Evolutionary conservation across 1,140 invertebrate species (phyloP), one percentile per base, ranked within the genome.

Genomic region (Amyelois transitella): DNA sequence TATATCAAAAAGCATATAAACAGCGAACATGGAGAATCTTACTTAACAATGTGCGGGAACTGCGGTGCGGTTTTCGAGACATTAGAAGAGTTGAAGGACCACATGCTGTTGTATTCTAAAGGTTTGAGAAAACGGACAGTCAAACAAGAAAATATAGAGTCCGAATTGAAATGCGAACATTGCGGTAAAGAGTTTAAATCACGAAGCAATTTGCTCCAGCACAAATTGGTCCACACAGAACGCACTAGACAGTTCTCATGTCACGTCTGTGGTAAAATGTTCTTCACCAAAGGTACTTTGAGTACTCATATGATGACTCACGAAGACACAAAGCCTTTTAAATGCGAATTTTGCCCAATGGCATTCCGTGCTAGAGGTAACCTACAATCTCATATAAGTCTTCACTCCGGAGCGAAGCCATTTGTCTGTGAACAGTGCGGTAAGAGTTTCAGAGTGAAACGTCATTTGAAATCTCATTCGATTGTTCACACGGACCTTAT

Each of bases 401-500:
- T 93, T 24, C 92, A 94, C 73, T 92, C 92, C 0, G 92, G 94
- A 1, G 90, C 92, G 2, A 95, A 95, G 77, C 93, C 93, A 0
- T 94, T 95, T 84, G 91, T 94, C 19, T 96, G 94, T 74, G 91
- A 93, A 45, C 91, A 92, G 25, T 96, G 94, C 64, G 93, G 93
- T 1, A 91, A 93, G 69, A 92, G 92, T 64, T 96, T 96, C 68
- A 75, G 93, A 57, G 70, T 92, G 88, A 86, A 88, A 74, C 58
- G 81, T 8, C 82, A 83, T 51, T 63, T 88, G 5, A 85, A 86
- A 64, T 86, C 81, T 0, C 85, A 88, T 53, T 81, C 81, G 1
- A 88, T 86, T 54, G 92, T 94, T 12, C 96, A 98, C 72, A 98
- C 96, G 1, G 96, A 96, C 22, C 93, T 95, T 53, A 96, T 96